Evolutionary conservation across 2,113 vertebrate species (phyloP).

Genomic region (Oreochromis aureus): DNA sequence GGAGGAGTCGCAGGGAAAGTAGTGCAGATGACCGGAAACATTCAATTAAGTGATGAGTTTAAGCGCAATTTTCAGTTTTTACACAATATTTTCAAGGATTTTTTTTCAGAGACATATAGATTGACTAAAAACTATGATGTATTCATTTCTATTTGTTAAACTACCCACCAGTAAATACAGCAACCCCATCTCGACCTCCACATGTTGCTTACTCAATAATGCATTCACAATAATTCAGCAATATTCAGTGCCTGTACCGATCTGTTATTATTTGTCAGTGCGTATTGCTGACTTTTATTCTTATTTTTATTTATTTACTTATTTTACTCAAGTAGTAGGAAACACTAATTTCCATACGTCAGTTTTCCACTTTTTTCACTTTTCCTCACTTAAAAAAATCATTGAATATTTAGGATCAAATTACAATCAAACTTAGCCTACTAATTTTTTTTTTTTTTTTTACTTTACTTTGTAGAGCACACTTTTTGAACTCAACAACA

Average conservation of each 20-base stretch:
- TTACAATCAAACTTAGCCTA: neutral
- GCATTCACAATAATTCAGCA: neutral
- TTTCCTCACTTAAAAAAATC: neutral
- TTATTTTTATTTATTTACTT: neutral
- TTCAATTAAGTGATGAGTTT: neutral
- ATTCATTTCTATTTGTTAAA: neutral
- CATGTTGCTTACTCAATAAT: neutral
- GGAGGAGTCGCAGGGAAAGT: neutral
- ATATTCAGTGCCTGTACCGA: neutral
- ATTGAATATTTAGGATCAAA: neutral
- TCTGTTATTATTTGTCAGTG: neutral
- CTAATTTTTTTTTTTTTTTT: neutral
- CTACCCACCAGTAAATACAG: neutral
- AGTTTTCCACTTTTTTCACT: neutral
- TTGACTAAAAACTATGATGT: neutral
- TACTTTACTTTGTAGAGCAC: neutral
- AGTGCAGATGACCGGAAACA: neutral
- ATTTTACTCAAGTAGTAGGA: neutral
- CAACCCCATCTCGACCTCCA: neutral
- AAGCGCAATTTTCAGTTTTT: neutral
- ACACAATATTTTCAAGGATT: neutral
- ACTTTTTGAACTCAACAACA: neutral
- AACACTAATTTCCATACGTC: neutral
- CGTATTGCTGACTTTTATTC: neutral
- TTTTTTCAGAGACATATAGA: neutral